Evolutionary conservation across 37 sponge, comb jelly and placozoan genomes (phyloP).

Genomic region (Tethya wilhelma): DNA sequence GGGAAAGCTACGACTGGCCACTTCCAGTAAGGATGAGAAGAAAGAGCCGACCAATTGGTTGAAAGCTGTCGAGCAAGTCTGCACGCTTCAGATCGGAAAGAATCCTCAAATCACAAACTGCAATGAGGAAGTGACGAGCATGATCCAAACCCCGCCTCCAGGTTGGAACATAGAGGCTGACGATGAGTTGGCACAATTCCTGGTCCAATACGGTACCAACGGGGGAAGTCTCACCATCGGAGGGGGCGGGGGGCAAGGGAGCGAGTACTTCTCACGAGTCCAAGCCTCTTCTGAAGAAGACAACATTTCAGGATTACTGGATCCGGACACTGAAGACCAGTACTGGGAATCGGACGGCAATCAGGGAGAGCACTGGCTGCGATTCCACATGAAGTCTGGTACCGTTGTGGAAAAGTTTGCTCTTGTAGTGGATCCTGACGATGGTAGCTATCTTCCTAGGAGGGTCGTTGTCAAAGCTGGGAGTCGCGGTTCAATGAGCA

Average conservation of each 20-base stretch:
- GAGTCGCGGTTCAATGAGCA: neutral
- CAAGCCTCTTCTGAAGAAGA: slow-evolving; percentile 56
- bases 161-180: slow-evolving; percentile 85
- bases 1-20: slow-evolving; percentile 18
- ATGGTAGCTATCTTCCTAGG: slow-evolving; percentile 78
- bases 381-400: slow-evolving; percentile 77
- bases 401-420: slow-evolving; percentile 64
- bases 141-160: slow-evolving; percentile 63
- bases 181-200: slow-evolving; percentile 77
- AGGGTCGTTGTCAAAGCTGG: slow-evolving; percentile 64
- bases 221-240: neutral
- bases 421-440: slow-evolving; percentile 80
- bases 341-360: slow-evolving; percentile 88
- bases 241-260: slow-evolving; percentile 13
- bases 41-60: slow-evolving; percentile 44
- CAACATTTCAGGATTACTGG: slow-evolving; percentile 45
- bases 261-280: slow-evolving; percentile 45
- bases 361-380: slow-evolving; percentile 74
- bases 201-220: slow-evolving; percentile 29
- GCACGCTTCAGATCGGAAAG: slow-evolving; percentile 51
- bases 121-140: slow-evolving; percentile 47
- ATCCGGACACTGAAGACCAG: slow-evolving; percentile 38
- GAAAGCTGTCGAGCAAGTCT: slow-evolving; percentile 50
- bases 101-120: slow-evolving; percentile 8
- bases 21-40: slow-evolving; percentile 13